These are phyloP conservation scores for Microcebus griseorufus DNA, from an alignment of 2,113 vertebrate species.

Conservation along the genomic window DNA sequence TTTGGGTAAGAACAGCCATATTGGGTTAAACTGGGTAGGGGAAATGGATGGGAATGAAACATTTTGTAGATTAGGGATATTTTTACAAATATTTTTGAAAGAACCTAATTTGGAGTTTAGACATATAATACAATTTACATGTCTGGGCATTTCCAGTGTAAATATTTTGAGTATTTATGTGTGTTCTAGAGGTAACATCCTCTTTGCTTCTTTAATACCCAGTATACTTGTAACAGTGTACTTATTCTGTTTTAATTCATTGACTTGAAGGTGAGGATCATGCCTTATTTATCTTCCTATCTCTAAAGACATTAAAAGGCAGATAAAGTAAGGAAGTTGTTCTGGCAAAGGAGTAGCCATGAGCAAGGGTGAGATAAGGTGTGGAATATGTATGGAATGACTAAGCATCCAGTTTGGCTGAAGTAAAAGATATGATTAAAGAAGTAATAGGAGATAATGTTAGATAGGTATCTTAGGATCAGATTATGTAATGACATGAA, in stretches of 20 bases:
- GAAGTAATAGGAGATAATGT: constrained; percentile 1
- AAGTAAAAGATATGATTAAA: constrained; percentile 19
- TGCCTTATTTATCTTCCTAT: background rate
- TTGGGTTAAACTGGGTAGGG: background rate
- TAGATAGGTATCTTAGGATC: background rate
- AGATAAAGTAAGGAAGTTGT: background rate
- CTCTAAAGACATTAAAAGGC: background rate
- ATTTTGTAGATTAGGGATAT: background rate
- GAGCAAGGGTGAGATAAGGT: background rate
- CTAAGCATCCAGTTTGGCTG: background rate
- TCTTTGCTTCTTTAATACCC: constrained; percentile 20
- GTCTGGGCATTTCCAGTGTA: background rate
- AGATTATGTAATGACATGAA: background rate
- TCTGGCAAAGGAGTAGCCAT: background rate
- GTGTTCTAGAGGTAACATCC: background rate
- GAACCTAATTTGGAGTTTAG: constrained; percentile 2
- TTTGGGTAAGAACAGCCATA: background rate
- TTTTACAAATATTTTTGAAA: constrained; percentile 52
- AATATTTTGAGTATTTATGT: constrained; percentile 24
- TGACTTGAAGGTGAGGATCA: background rate
- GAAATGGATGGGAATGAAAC: background rate
- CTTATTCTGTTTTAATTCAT: background rate
- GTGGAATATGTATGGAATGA: constrained; percentile 7
- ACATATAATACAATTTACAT: background rate
- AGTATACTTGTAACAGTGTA: background rate